Percentiles rank a stretch among this genome's conserved stretches.
Evolutionary conservation across 2,888 invertebrate species (phyloP).

Genomic region (Conomelus anceps): DNA sequence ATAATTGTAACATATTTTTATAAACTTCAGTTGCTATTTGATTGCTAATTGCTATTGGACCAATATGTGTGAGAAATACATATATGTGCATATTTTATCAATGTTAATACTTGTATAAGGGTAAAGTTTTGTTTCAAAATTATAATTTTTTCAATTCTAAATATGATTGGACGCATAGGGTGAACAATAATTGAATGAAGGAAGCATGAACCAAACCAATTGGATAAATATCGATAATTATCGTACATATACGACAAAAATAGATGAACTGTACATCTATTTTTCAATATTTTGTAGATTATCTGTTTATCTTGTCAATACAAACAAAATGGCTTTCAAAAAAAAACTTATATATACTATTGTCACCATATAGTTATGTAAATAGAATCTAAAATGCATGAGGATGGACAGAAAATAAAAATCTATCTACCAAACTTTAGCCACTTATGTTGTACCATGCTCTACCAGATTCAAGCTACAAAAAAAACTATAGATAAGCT

Average conservation of each 20-base stretch:
- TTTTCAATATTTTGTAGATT: neutral
- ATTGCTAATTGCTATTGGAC: neutral
- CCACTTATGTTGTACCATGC: neutral
- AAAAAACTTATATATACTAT: neutral
- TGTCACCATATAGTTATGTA: neutral
- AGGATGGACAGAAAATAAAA: neutral
- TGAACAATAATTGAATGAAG: neutral
- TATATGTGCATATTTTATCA: neutral
- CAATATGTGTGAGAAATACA: neutral
- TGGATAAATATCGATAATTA: too few relatives aligned
- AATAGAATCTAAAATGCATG: neutral
- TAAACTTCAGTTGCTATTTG: neutral
- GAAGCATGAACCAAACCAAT: too few relatives aligned
- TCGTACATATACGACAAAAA: neutral
- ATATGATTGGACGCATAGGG: neutral
- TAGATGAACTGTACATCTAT: neutral
- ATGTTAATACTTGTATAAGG: neutral
- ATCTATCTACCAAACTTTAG: neutral
- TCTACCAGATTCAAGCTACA: neutral
- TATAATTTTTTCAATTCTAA: neutral
- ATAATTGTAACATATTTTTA: neutral
- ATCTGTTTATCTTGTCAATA: neutral
- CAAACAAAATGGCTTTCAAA: neutral
- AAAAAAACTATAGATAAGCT: too few relatives aligned
- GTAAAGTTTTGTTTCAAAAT: too few relatives aligned